Evolutionary conservation across 2,888 invertebrate genomes (phyloP).

Genomic region (Antheraea assamensis): DNA sequence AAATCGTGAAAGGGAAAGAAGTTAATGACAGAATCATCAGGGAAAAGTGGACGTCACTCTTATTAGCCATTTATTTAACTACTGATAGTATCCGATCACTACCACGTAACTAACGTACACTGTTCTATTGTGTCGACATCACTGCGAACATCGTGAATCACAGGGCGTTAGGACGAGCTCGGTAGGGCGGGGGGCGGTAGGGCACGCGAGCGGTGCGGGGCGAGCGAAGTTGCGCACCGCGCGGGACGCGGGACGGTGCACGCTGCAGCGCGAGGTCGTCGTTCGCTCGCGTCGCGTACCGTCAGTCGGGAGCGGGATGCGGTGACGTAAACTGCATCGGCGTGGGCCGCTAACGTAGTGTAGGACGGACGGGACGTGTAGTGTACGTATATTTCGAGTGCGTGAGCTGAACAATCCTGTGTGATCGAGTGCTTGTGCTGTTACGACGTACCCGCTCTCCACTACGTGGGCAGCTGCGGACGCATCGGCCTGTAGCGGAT

Average conservation of each 20-base stretch:
- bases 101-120: neutral
- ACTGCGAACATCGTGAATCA: slow-evolving; percentile 55
- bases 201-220: slow-evolving; percentile 46
- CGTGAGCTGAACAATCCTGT: slow-evolving; percentile 62
- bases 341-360: slow-evolving; percentile 79
- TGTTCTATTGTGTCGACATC: neutral
- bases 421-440: slow-evolving; percentile 69
- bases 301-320: slow-evolving; percentile 82
- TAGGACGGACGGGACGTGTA: slow-evolving; percentile 80
- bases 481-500: slow-evolving; percentile 51
- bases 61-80: neutral
- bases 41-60: neutral
- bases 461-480: slow-evolving; percentile 72
- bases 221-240: slow-evolving; percentile 51
- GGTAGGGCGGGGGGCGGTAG: slow-evolving; percentile 40
- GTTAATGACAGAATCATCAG: neutral
- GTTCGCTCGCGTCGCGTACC: slow-evolving; percentile 68
- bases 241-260: slow-evolving; percentile 72
- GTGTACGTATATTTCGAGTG: slow-evolving; percentile 66
- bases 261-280: slow-evolving; percentile 81
- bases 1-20: neutral
- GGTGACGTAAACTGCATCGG: slow-evolving; percentile 82
- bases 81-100: neutral
- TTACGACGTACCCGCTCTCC: slow-evolving; percentile 74
- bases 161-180: slow-evolving; percentile 73